A percentile compares a stretch with the other conserved stretches of the same genome.
phyloP scores from a whole-genome alignment of 1,140 invertebrate species.

The Brachionus plicatilis region DNA sequence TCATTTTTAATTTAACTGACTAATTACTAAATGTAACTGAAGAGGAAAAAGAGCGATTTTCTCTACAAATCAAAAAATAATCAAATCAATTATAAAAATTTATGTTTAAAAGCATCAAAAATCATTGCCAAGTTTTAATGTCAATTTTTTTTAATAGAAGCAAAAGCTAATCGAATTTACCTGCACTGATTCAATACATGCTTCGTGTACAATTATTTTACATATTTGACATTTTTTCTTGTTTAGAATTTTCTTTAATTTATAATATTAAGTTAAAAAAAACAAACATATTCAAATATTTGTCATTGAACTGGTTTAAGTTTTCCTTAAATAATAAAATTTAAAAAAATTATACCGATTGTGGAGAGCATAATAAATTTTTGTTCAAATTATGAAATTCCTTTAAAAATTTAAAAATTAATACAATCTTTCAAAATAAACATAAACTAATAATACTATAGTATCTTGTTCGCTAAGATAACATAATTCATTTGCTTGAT shows the following conservation, averaged over 20 bases:
- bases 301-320: too few relatives aligned
- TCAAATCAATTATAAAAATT: too few relatives aligned
- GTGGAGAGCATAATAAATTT: neutral
- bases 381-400: neutral
- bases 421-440: neutral
- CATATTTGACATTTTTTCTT: constrained; percentile 17
- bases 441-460: neutral
- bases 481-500: neutral
- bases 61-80: too few relatives aligned
- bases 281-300: neutral
- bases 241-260: neutral
- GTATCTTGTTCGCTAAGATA: neutral
- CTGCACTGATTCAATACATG: constrained; percentile 18
- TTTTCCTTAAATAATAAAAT: neutral
- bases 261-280: neutral
- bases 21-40: too few relatives aligned
- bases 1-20: too few relatives aligned
- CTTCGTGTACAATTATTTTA: constrained; percentile 32
- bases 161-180: neutral
- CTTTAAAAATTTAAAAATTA: neutral
- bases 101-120: too few relatives aligned
- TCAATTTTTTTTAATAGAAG: neutral
- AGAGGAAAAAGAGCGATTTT: too few relatives aligned
- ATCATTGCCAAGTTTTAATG: neutral
- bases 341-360: neutral